Evolutionary conservation across 1,140 invertebrate species (phyloP), one percentile per base, ranked within the genome.

Genomic region (Caerostris extrusa): DNA sequence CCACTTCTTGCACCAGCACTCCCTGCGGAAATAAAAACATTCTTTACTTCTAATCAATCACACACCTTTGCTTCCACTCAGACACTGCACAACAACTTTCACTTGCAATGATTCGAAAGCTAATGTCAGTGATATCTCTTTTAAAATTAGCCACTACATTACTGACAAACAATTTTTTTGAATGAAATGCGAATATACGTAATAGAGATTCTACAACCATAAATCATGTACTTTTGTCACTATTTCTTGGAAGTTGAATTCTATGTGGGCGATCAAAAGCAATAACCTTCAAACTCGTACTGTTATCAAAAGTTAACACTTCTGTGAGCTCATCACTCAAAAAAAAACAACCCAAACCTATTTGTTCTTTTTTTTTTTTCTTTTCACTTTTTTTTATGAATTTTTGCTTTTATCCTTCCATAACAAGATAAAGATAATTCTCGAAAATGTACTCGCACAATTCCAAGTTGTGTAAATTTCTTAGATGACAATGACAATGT

Each of bases 1-100:
- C 98, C 53, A 98, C 97, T 95, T 98, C 98, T 90, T 98, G 97
- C 94, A 98, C 98, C 94, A 98, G 96, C 58, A 98, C 97, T 92
- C 97, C 98, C 98, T 98, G 97, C 57, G 96, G 97, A 94, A 94
- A 95, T 90, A 94, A 71, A 93, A 57, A 85, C 55, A 19, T 7
- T 8, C 34, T 34, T 34, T 60, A 60, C 58, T 60, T 60, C 58
- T 60, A 60, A 60, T 60, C 58, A 60, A 60, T 7, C 58, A 60
- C 7, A 60, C 7, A 60, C 34, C 34, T 34, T n/a, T 34, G 34
- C 34, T 34, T 34, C 34, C 34, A 34, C 34, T 34, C 34, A 34
- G 64, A 67, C 64, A 67, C 64, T 14, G 6, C 5, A 67, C 3
- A 14, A n/a, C 8, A 67, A 67, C 12, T 12, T 2, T 14, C 64